These are phyloP conservation scores for Melipona bicolor DNA, from an alignment of 2,888 invertebrate species.

Conservation along the genomic window DNA sequence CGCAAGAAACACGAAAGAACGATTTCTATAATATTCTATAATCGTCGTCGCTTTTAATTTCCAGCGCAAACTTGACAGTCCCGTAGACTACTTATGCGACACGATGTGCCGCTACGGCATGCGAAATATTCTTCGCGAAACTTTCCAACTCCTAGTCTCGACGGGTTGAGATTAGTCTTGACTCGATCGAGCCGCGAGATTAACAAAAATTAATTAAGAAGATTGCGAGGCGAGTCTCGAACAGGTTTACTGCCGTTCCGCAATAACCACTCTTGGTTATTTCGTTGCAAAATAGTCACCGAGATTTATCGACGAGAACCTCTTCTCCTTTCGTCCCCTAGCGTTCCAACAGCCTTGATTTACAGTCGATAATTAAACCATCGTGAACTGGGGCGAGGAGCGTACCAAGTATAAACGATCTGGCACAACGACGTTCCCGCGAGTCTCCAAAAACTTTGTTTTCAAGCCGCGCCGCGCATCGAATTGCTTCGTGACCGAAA, in stretches of 20 bases:
- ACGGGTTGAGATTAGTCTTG: background rate
- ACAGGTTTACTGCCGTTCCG: conserved; percentile 11
- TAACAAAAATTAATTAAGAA: conserved; percentile 59
- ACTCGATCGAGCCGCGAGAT: conserved; percentile 23
- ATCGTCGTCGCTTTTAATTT: background rate
- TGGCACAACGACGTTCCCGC: conserved; percentile 36
- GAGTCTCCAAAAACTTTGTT: conserved; percentile 76
- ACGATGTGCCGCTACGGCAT: background rate
- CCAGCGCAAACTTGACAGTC: background rate
- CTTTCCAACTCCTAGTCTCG: background rate
- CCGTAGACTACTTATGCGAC: conserved; percentile 14
- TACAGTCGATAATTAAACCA: conserved; percentile 83
- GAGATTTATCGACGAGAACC: conserved; percentile 76
- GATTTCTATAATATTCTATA: background rate
- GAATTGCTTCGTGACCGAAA: conserved; percentile 74
- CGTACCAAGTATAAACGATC: conserved; percentile 49
- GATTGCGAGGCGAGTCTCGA: conserved; percentile 44
- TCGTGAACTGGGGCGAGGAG: conserved; percentile 71
- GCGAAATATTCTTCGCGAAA: background rate
- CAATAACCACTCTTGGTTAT: conserved; percentile 40
- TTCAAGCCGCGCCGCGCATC: conserved; percentile 65
- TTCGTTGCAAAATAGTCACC: conserved; percentile 65
- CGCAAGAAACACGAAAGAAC: background rate
- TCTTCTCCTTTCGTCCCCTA: conserved; percentile 41
- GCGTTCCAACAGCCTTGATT: conserved; percentile 69